Conservation (phyloP, 2,888 invertebrate species). For the Cantharis flavilabris region DNA sequence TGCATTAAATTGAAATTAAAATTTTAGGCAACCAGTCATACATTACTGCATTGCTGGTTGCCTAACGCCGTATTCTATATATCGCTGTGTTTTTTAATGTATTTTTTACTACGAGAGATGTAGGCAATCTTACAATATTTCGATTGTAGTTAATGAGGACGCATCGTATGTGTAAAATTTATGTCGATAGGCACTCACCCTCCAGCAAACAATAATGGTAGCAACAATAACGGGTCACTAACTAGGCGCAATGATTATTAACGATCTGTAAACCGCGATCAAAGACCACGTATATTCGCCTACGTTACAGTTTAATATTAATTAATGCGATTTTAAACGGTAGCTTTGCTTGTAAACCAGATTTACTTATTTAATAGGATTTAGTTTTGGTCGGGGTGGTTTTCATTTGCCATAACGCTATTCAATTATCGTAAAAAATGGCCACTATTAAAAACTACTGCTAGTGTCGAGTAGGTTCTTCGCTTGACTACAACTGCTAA, state of each 20-base stretch:
- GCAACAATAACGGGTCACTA: slow-evolving; percentile 11
- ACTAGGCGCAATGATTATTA: slow-evolving; percentile 17
- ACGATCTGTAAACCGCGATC: slow-evolving; percentile 16
- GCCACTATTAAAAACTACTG: slow-evolving; percentile 8
- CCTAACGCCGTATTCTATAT: no score
- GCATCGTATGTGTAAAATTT: not conserved
- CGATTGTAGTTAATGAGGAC: not conserved
- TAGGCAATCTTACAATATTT: not conserved
- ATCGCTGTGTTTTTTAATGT: no score
- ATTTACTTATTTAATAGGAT: slow-evolving; percentile 21
- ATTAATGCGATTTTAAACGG: slow-evolving; percentile 22
- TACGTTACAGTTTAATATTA: slow-evolving; percentile 16
- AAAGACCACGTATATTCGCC: slow-evolving; percentile 8
- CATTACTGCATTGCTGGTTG: no score
- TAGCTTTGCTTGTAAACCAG: slow-evolving; percentile 13
- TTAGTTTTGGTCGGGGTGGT: not conserved
- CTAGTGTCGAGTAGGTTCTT: not conserved
- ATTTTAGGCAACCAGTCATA: no score
- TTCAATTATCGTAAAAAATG: slow-evolving; percentile 16
- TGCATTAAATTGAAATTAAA: no score
- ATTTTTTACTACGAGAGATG: not conserved
- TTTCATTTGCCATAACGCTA: slow-evolving; percentile 1
- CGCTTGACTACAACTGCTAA: slow-evolving; percentile 4
- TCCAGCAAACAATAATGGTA: not conserved
- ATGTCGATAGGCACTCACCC: not conserved